Evolutionary conservation across 1,140 invertebrate genomes (phyloP), one percentile per base, ranked within the genome.

Genomic region (Drosophila asahinai): DNA sequence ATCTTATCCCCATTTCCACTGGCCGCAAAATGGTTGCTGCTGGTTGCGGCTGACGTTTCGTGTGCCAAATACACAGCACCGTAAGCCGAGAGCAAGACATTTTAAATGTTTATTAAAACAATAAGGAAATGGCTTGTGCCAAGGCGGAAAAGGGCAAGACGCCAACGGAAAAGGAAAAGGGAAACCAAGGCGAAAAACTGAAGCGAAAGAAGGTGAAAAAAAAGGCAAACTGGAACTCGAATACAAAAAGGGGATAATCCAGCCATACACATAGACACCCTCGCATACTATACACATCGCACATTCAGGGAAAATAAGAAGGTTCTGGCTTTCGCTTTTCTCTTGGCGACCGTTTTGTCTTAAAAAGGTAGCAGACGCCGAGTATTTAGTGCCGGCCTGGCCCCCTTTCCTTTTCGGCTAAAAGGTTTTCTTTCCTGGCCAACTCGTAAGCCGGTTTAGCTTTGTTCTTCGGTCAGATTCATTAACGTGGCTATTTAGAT

Each of bases 91-190:
- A 91, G 86, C 81, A 91, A 91, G 86, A 91, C 86, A 91, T 91
- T 91, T 91, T 91, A 75, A 91, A 91, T 91, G 86, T 91, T 91
- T 91, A 91, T 91, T 91, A 91, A 91, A 91, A 91, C 86, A 91
- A 91, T 91, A 91, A 91, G 84, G 86, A 91, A 91, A 91, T 91
- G 87, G 83, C 80, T 91, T 91, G 82, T 83, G 77, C 81, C 67
- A 58, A 70, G 36, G 36, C 36, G 36, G 12, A 38, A 66, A 59
- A 43, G 22, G 57, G 25, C 42, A 59, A 59, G n/a, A 33, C 57
- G 52, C 27, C 27, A 67, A 61, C 47, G 63, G 15, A 45, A 30
- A 27, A 60, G 14, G 57, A 54, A 71, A 61, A 48, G n/a, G 55
- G 54, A 45, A 42, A 57, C 42, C 47, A 66, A 77, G 64, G 77